Conservation (phyloP, 2,113 vertebrate genomes). For the Chaenogobius annularis region DNA sequence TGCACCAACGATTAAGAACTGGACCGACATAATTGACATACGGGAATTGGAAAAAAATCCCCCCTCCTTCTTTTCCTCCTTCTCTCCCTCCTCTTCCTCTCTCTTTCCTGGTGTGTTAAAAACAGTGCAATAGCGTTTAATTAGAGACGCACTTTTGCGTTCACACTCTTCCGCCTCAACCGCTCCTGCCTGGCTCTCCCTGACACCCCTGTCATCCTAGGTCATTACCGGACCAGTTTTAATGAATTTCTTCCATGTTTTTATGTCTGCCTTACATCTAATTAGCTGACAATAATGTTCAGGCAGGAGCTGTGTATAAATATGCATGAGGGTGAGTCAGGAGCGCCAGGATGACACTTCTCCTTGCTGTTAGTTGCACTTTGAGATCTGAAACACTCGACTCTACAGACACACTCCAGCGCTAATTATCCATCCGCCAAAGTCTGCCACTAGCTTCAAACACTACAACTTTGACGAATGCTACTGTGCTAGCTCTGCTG, state of each 20-base stretch:
- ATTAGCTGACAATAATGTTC: constrained; percentile 99
- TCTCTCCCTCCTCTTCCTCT: no score
- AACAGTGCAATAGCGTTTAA: constrained; percentile 99
- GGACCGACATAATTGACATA: no score
- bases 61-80: no score
- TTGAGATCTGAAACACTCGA: constrained; percentile 74
- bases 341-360: constrained; percentile 80
- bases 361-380: constrained; percentile 66
- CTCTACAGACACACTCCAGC: constrained; percentile 53
- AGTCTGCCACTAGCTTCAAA: constrained; percentile 67
- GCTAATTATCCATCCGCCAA: constrained; percentile 73
- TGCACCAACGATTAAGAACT: no score
- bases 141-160: constrained; percentile 91
- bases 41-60: no score
- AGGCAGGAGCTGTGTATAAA: constrained; percentile 93
- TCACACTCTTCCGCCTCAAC: constrained; percentile 89
- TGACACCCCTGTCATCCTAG: constrained; percentile 97
- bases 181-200: constrained; percentile 81
- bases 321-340: constrained; percentile 89
- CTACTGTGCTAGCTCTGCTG: neutral
- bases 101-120: constrained; percentile 87
- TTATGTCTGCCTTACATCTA: constrained; percentile 93
- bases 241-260: constrained; percentile 97
- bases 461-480: constrained; percentile 21
- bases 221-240: constrained; percentile 98